Conservation (phyloP, 2,113 vertebrate species). For the Anthoscopus minutus region DNA sequence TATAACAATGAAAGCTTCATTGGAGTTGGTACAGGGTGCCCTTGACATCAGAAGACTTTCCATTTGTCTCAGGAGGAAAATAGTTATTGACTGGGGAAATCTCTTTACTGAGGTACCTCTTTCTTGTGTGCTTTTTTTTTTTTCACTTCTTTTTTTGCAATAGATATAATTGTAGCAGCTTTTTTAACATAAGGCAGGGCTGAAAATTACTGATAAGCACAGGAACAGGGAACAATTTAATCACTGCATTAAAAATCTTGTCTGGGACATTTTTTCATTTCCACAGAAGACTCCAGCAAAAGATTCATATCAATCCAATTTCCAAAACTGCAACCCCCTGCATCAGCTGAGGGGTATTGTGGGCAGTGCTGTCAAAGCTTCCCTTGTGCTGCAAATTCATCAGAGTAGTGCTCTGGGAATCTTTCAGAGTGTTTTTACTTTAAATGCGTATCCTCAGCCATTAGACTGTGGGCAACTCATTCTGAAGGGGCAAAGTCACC, state of each 20-base stretch:
- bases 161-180: background rate
- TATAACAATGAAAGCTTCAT: background rate
- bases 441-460: background rate
- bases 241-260: background rate
- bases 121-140: fast-evolving
- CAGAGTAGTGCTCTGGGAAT: background rate
- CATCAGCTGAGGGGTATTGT: background rate
- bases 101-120: background rate
- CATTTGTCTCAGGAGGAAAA: background rate
- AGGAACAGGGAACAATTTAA: background rate
- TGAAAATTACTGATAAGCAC: background rate
- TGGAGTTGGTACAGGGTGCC: background rate
- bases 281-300: background rate
- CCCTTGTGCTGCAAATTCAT: background rate
- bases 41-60: background rate
- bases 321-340: background rate
- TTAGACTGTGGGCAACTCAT: background rate
- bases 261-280: background rate
- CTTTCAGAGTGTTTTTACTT: background rate
- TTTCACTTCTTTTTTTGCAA: background rate
- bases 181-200: background rate
- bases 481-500: background rate
- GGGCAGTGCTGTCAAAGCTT: fast-evolving
- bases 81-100: background rate
- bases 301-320: background rate